These are phyloP conservation scores for Pomatorhinus ruficollis DNA, from an alignment of 2,113 vertebrate species.

Conservation along the genomic window DNA sequence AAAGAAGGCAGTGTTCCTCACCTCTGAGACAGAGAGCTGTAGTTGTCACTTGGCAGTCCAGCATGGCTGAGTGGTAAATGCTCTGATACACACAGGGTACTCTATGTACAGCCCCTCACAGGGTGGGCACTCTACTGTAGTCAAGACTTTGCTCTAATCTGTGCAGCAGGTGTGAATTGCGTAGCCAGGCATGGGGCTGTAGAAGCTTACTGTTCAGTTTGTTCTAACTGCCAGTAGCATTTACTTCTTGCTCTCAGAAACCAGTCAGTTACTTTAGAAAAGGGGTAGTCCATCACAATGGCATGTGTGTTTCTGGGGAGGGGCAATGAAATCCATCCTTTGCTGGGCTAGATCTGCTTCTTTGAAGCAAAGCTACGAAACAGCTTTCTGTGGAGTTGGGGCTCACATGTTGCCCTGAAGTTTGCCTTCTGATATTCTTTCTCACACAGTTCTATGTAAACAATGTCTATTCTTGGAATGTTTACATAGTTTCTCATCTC, in stretches of 20 bases:
- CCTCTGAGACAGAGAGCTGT: neutral
- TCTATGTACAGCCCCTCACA: neutral
- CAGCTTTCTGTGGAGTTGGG: neutral
- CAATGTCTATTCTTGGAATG: too few relatives aligned
- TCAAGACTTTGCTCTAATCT: neutral
- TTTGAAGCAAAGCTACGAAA: neutral
- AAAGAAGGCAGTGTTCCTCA: neutral
- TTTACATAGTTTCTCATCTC: too few relatives aligned
- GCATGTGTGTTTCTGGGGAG: neutral
- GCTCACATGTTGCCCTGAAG: too few relatives aligned
- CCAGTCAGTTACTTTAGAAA: neutral
- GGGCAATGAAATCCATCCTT: neutral
- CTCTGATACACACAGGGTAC: neutral
- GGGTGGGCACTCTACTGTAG: neutral
- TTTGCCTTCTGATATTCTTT: too few relatives aligned
- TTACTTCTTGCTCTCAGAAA: neutral
- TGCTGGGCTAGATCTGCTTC: neutral
- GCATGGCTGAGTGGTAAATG: accelerated
- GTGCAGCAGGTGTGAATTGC: neutral
- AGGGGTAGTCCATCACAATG: neutral
- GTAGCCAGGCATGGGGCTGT: neutral
- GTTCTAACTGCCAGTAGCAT: neutral
- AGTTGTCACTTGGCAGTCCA: neutral
- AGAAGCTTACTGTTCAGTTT: neutral
- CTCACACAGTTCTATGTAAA: too few relatives aligned